These are phyloP conservation scores for Stenodera caucasica DNA, from an alignment of 2,888 invertebrate genomes.

Conservation along the genomic window DNA sequence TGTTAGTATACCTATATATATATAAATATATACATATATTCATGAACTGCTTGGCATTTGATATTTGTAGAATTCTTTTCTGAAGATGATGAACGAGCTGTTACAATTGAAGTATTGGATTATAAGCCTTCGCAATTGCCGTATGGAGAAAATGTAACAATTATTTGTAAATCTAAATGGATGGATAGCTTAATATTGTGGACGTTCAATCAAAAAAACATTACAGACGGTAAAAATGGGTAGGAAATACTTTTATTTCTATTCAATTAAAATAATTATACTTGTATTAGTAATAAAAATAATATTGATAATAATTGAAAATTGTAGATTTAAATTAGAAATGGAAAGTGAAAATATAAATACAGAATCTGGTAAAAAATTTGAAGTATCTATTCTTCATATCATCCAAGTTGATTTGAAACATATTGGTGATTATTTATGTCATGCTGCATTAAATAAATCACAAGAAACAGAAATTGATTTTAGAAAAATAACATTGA, in stretches of 20 bases:
- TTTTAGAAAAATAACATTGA: conserved; percentile 48
- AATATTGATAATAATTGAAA: conserved; percentile 10
- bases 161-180: conserved; percentile 60
- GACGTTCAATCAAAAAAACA: conserved; percentile 61
- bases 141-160: conserved; percentile 57
- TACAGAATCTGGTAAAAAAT: conserved; percentile 51
- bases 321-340: conserved; percentile 50
- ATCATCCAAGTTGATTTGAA: conserved; percentile 60
- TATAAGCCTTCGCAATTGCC: conserved; percentile 48
- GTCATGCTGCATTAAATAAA: conserved; percentile 56
- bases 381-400: conserved; percentile 57
- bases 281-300: too few relatives aligned
- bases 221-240: conserved; percentile 58
- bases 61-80: conserved; percentile 36
- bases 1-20: not conserved
- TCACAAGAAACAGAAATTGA: conserved; percentile 45
- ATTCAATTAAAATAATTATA: too few relatives aligned
- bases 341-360: conserved; percentile 54
- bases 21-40: not conserved
- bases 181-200: conserved; percentile 61
- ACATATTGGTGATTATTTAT: conserved; percentile 65
- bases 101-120: conserved; percentile 51
- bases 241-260: conserved; percentile 42
- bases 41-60: too few relatives aligned
- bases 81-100: conserved; percentile 38